These are phyloP conservation scores for Bufo bufo DNA, from an alignment of 2,113 vertebrate genomes.

Conservation along the genomic window DNA sequence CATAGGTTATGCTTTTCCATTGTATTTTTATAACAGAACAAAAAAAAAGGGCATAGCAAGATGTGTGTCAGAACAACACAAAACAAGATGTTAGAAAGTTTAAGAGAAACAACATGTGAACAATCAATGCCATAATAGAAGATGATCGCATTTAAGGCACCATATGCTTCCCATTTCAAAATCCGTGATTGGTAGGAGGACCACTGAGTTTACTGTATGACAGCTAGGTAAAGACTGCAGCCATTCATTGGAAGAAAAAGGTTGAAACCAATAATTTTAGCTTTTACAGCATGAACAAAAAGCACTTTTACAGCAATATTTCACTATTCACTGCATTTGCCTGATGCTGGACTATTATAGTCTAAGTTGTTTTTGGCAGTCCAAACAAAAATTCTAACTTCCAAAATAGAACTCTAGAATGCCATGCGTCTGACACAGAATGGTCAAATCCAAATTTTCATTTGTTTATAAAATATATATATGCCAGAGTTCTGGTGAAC, in stretches of 20 bases:
- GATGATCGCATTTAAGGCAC: neutral
- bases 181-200: neutral
- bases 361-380: neutral
- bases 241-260: neutral
- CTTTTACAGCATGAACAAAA: neutral
- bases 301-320: neutral
- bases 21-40: neutral
- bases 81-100: neutral
- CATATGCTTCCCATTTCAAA: neutral
- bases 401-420: neutral
- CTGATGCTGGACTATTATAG: neutral
- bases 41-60: neutral
- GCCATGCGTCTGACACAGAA: too few species aligned
- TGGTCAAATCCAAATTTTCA: too few species aligned
- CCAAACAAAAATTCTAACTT: neutral
- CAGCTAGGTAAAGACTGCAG: neutral
- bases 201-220: neutral
- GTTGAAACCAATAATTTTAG: neutral
- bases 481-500: too few species aligned
- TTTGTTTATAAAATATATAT: too few species aligned
- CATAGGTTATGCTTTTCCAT: neutral
- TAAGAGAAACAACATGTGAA: neutral
- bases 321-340: neutral
- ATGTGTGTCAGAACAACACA: neutral
- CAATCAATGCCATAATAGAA: neutral